phyloP scores from a whole-genome alignment of 2,113 vertebrate species.

The Protobothrops flavoviridis region DNA sequence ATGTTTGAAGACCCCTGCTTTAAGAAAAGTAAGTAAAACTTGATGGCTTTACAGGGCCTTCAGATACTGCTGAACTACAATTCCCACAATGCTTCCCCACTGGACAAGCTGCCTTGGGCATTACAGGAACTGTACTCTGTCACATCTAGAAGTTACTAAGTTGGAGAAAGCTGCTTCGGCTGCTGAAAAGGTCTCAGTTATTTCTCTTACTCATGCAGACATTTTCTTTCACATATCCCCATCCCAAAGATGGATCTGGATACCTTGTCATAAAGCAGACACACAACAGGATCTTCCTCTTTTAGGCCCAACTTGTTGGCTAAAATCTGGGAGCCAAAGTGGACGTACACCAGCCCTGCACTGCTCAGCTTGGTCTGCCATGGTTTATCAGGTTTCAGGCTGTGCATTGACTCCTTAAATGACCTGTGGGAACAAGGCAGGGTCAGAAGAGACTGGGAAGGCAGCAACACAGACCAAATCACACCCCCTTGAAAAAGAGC shows the following conservation, averaged over 20 bases:
- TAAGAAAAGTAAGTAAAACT: too few species aligned
- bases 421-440: slow-evolving; percentile 67
- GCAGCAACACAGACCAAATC: not conserved
- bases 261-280: slow-evolving; percentile 87
- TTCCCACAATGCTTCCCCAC: not conserved
- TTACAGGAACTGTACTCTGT: not conserved
- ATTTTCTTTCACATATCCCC: accelerated
- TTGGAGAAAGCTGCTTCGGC: not conserved
- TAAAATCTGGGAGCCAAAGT: slow-evolving; percentile 85
- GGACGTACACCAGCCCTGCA: slow-evolving; percentile 87
- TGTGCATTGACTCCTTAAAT: slow-evolving; percentile 82
- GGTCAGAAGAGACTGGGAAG: not conserved
- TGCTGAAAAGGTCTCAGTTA: not conserved
- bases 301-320: slow-evolving; percentile 74
- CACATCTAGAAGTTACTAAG: not conserved
- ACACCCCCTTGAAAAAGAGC: not conserved
- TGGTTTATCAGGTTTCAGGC: slow-evolving; percentile 81
- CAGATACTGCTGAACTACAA: not conserved
- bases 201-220: not conserved
- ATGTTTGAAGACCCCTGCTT: too few species aligned
- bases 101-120: not conserved
- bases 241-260: not conserved
- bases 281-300: slow-evolving; percentile 73
- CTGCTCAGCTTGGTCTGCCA: slow-evolving; percentile 96
- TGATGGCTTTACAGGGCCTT: not conserved